phyloP scores from a whole-genome alignment of 2,797 vertebrate genomes.

The Tenualosa thibaudeaui region DNA sequence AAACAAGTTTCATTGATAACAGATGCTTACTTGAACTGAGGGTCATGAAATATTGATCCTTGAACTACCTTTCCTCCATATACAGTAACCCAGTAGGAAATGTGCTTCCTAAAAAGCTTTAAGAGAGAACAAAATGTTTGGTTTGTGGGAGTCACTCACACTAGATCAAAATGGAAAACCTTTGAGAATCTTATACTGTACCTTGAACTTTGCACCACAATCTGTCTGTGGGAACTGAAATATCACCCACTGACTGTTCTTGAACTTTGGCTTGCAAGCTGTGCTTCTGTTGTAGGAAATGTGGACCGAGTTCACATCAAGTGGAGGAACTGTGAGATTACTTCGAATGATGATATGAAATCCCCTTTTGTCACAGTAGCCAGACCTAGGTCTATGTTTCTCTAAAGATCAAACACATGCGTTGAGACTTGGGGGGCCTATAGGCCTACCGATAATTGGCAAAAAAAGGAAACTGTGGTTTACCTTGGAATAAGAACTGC shows the following conservation, averaged over 20 bases:
- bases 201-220: slow-evolving; percentile 55
- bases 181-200: not conserved
- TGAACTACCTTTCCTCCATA: slow-evolving; percentile 39
- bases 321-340: slow-evolving; percentile 52
- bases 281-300: slow-evolving; percentile 46
- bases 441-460: not conserved
- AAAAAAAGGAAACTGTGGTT: not conserved
- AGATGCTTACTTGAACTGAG: slow-evolving; percentile 56
- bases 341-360: slow-evolving; percentile 55
- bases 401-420: not conserved
- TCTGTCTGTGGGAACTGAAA: slow-evolving; percentile 60
- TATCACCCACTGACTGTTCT: slow-evolving; percentile 38
- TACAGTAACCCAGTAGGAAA: slow-evolving; percentile 59
- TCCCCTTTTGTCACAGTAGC: slow-evolving; percentile 53
- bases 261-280: slow-evolving; percentile 49
- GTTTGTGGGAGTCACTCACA: not conserved
- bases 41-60: slow-evolving; percentile 45
- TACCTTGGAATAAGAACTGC: not conserved
- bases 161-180: not conserved
- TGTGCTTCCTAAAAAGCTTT: slow-evolving; percentile 49
- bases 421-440: too few species aligned
- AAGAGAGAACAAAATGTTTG: slow-evolving; percentile 3
- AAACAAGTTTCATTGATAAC: not conserved
- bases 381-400: not conserved
- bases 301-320: slow-evolving; percentile 52